These are phyloP conservation scores for Eutrigla gurnardus DNA, from an alignment of 2,797 vertebrate genomes.

Conservation along the genomic window DNA sequence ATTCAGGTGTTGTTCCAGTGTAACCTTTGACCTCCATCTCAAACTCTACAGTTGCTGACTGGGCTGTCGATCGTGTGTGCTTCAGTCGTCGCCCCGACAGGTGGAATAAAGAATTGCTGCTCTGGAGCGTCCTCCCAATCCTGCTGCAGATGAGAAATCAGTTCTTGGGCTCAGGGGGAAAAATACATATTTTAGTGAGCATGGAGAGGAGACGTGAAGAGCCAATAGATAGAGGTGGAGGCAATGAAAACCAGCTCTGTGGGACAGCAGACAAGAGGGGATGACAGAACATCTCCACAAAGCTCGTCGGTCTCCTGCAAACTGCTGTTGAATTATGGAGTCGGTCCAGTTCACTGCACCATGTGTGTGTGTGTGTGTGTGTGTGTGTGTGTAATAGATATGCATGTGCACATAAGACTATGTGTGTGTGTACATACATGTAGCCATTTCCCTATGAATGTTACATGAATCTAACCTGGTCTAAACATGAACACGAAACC, in stretches of 20 bases:
- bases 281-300: constrained; percentile 75
- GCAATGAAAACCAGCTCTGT: constrained; percentile 73
- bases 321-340: constrained; percentile 74
- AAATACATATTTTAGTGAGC: constrained; percentile 75
- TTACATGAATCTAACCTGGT: constrained; percentile 24
- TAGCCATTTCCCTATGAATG: constrained; percentile 15
- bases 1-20: constrained; percentile 45
- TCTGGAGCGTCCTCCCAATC: constrained; percentile 53
- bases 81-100: constrained; percentile 59
- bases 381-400: constrained; percentile 36
- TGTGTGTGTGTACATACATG: constrained; percentile 13
- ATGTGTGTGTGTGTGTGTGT: not conserved
- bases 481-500: constrained; percentile 6
- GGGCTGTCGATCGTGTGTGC: constrained; percentile 32
- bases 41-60: constrained; percentile 38
- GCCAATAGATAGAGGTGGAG: constrained; percentile 50
- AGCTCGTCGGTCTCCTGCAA: constrained; percentile 65
- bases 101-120: constrained; percentile 64
- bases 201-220: constrained; percentile 61
- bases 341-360: constrained; percentile 37
- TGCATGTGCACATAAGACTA: constrained; percentile 13
- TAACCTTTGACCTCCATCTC: constrained; percentile 31
- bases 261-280: constrained; percentile 72
- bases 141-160: constrained; percentile 71
- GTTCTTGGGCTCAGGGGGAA: constrained; percentile 58